phyloP scores from a whole-genome alignment of 2,797 vertebrate species.

The Chiloscyllium punctatum region DNA sequence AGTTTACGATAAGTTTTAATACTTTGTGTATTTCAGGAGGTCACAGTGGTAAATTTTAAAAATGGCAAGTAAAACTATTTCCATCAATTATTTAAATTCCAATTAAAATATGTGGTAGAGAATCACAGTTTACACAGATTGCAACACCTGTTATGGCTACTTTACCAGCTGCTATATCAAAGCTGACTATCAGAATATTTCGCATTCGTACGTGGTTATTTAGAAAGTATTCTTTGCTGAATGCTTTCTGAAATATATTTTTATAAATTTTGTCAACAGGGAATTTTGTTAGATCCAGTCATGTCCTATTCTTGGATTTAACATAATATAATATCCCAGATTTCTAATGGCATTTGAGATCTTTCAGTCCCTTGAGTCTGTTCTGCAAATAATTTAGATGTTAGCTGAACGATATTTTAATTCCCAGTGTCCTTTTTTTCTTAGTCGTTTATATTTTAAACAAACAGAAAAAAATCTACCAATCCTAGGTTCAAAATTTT shows the following conservation, averaged over 20 bases:
- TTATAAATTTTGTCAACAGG: neutral
- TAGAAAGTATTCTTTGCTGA: neutral
- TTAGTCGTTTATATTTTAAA: neutral
- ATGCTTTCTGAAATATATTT: neutral
- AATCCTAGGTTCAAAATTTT: neutral
- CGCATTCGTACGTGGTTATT: neutral
- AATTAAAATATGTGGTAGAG: neutral
- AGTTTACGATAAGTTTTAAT: neutral
- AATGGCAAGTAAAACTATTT: neutral
- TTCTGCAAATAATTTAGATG: neutral
- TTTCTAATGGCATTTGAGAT: neutral
- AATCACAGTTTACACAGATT: neutral
- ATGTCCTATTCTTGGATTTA: neutral
- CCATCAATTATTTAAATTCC: slow-evolving; percentile 3
- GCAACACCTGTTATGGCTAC: neutral
- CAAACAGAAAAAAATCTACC: neutral
- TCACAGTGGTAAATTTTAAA: neutral
- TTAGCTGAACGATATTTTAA: neutral
- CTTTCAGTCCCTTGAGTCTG: neutral
- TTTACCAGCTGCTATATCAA: neutral
- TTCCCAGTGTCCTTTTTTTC: neutral
- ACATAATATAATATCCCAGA: neutral
- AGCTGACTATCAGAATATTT: neutral
- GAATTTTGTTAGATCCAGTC: neutral
- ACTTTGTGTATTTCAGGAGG: neutral